A percentile compares a stretch with the other conserved stretches of the same genome.
These are phyloP conservation scores for Hemistola chrysoprasaria DNA, from an alignment of 2,888 invertebrate species.

Conservation along the genomic window DNA sequence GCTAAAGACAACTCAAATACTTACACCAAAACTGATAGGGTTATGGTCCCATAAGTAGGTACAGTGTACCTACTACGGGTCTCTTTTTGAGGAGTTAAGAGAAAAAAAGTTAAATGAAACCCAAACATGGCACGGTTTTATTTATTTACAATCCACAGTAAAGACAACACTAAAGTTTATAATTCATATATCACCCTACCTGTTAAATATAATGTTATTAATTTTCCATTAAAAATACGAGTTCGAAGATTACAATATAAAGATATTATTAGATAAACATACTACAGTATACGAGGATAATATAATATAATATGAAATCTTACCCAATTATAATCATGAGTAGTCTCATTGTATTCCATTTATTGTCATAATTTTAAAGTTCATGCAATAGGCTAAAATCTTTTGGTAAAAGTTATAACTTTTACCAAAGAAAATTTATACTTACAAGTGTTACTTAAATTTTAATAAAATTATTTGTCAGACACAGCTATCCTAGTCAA, in stretches of 20 bases:
- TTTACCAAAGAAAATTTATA: conserved; percentile 27
- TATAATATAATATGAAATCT: conserved; percentile 22
- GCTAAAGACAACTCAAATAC: no score
- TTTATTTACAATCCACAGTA: conserved; percentile 69
- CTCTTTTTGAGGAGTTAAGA: not conserved
- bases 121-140: conserved; percentile 46
- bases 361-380: conserved; percentile 54
- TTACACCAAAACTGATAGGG: no score
- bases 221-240: conserved; percentile 12
- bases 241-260: conserved; percentile 12
- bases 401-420: conserved; percentile 24
- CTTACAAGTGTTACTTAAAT: conserved; percentile 30
- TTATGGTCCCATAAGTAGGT: no score
- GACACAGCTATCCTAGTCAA: conserved; percentile 74
- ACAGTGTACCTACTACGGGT: no score
- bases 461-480: conserved; percentile 69
- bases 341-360: conserved; percentile 51
- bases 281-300: conserved; percentile 48
- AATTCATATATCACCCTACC: conserved; percentile 32
- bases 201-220: conserved; percentile 14
- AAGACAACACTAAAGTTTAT: conserved; percentile 57
- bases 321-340: conserved; percentile 37
- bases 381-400: conserved; percentile 30
- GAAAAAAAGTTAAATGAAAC: conserved; percentile 40
- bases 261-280: conserved; percentile 32